A percentile compares a stretch with the other conserved stretches of the same genome.
phyloP scores from a whole-genome alignment of 2,797 vertebrate genomes.

The Micromesistius poutassou region DNA sequence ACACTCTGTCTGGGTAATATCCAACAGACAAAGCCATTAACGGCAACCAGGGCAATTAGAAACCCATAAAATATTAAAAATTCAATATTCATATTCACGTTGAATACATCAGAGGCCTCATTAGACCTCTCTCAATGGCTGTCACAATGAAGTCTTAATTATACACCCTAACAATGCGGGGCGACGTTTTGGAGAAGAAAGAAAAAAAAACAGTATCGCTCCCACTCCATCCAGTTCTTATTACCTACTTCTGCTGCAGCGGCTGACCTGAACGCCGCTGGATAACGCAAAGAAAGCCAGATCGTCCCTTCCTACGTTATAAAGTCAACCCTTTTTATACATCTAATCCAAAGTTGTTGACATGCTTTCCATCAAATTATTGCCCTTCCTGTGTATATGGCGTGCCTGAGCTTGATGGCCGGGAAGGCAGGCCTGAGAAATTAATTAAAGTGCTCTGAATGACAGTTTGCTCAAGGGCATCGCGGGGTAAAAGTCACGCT shows the following conservation, averaged over 20 bases:
- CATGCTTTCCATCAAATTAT: constrained; percentile 37
- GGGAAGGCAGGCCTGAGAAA: constrained; percentile 50
- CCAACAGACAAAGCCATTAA: constrained; percentile 60
- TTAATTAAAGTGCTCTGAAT: constrained; percentile 78
- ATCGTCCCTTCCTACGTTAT: constrained; percentile 11
- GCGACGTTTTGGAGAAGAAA: constrained; percentile 60
- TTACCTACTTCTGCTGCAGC: constrained; percentile 8
- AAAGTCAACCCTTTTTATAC: constrained; percentile 31
- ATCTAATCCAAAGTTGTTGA: constrained; percentile 47
- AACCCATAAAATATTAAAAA: constrained; percentile 73
- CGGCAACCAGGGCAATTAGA: constrained; percentile 68
- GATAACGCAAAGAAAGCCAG: no score
- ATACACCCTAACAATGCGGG: constrained; percentile 70
- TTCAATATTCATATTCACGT: constrained; percentile 68
- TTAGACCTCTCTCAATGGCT: constrained; percentile 67
- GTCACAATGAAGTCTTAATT: constrained; percentile 71
- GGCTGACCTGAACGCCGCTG: constrained; percentile 30
- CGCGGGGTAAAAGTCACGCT: constrained; percentile 36
- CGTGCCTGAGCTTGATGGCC: no score
- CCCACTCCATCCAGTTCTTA: constrained; percentile 36
- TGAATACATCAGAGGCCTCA: constrained; percentile 70
- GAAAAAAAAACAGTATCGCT: constrained; percentile 32
- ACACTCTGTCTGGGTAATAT: constrained; percentile 55
- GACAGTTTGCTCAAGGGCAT: constrained; percentile 76
- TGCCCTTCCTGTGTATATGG: constrained; percentile 23